A percentile compares a stretch with the other conserved stretches of the same genome.
These are phyloP conservation scores for Aphyosemion australe DNA, from an alignment of 2,113 vertebrate species.

Conservation along the genomic window DNA sequence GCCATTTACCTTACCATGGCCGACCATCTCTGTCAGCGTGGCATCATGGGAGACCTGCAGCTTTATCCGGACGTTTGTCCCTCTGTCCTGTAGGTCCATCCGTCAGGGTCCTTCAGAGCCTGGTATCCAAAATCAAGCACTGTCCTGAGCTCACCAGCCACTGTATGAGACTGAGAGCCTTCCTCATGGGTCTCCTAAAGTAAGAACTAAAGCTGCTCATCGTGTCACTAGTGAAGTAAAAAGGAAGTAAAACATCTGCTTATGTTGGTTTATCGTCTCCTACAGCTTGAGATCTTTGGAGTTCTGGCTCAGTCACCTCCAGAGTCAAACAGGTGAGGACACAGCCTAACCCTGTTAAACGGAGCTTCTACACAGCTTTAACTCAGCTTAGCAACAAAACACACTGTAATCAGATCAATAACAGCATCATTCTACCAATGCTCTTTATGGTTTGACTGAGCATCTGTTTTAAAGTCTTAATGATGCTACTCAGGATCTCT, in stretches of 20 bases:
- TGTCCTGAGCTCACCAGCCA: constrained; percentile 87
- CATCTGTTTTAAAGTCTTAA: too few species aligned
- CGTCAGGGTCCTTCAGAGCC: constrained; percentile 85
- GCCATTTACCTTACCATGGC: too few species aligned
- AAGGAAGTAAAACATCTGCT: not conserved
- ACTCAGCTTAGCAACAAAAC: too few species aligned
- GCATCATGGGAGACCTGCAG: not conserved
- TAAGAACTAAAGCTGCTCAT: constrained; percentile 68
- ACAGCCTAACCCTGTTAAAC: not conserved
- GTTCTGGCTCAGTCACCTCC: constrained; percentile 94
- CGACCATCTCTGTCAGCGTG: too few species aligned
- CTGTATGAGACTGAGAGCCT: constrained; percentile 91
- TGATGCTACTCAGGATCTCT: too few species aligned
- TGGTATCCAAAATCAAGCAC: constrained; percentile 87
- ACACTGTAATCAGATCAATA: too few species aligned
- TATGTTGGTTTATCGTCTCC: constrained; percentile 15
- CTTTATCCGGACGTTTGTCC: constrained; percentile 3
- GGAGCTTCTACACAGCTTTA: too few species aligned
- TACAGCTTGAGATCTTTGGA: constrained; percentile 90
- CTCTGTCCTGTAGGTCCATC: constrained; percentile 82
- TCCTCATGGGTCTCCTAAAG: constrained; percentile 97
- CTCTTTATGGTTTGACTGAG: too few species aligned
- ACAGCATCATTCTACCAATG: too few species aligned
- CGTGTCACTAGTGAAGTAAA: not conserved
- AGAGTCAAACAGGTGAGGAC: constrained; percentile 86